Evolutionary conservation across 1,140 invertebrate species (phyloP).

Genomic region (Halictus rubicundus): DNA sequence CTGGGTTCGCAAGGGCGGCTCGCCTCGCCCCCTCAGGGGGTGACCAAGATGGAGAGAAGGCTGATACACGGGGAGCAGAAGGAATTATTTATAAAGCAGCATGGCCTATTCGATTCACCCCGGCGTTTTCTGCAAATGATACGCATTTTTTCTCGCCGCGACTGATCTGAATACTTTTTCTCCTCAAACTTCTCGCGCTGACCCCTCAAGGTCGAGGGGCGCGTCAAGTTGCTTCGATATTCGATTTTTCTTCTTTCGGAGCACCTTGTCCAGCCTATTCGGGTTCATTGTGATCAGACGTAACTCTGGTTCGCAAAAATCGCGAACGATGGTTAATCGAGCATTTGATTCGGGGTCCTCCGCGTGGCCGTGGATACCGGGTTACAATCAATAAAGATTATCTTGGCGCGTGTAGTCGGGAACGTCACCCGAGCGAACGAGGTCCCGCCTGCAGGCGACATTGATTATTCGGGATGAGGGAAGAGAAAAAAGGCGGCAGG

Average conservation of each 20-base stretch:
- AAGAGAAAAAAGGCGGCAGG: slow-evolving; percentile 55
- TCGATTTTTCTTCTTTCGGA: no score
- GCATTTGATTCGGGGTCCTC: no score
- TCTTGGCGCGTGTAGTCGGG: neutral
- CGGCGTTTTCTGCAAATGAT: slow-evolving; percentile 49
- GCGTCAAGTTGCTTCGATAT: no score
- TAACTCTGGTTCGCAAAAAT: no score
- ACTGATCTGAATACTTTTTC: no score
- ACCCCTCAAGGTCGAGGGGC: no score
- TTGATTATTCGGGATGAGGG: slow-evolving; percentile 67
- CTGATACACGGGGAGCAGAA: neutral
- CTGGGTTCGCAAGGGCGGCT: neutral
- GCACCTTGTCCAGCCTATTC: no score
- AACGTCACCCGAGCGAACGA: slow-evolving; percentile 61
- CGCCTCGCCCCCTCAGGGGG: neutral
- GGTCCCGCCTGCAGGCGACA: slow-evolving; percentile 54
- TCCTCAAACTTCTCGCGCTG: no score
- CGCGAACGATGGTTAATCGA: no score
- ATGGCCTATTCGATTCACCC: slow-evolving; percentile 36
- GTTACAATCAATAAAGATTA: neutral
- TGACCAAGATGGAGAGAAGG: neutral
- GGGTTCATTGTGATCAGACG: no score
- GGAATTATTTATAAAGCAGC: slow-evolving; percentile 56
- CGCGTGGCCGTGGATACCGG: no score
- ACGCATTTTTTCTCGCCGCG: slow-evolving; percentile 29